Base-by-base conservation (phyloP, 2,797 vertebrate species). In the Sphenodon punctatus region DNA sequence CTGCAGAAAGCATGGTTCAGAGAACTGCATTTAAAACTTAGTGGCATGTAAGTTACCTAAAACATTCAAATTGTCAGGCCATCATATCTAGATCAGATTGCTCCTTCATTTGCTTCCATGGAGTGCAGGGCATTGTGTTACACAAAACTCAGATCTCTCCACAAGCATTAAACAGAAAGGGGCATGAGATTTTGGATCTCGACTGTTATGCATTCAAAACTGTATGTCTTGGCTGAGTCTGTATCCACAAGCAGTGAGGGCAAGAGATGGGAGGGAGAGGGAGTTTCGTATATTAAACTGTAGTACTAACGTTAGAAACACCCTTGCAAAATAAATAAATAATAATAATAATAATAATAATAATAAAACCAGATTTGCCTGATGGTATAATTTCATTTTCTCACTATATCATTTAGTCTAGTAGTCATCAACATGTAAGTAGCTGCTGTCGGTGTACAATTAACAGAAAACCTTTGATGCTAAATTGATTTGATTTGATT, bases 1-100 rank as follows among this genome's bases (percentile, higher is more conserved):
- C 78, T 76, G 85, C 78, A 81, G 78, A 81, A 86, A 76, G 67
- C 38, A 32, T 6, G 69, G 72, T 90, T 82, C 75, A 86, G 86
- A 89, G 48, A 75, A 8, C 43, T 66, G 41, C 68, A 49, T 41
- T 59, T 79, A 67, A 77, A 78, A 55, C 6, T 67, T 81, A 4
- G 41, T 80, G 82, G 84, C 63, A 64, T 77, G 32, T 25, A 61
- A 75, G 60, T 16, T 45, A 70, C 60, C 63, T n/a, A n/a, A 49
- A 36, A 45, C 48, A 36, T 38, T n/a, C 39, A 20, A 56, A 7
- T 68, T 58, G 23, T 45, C 53, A 48, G 63, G 1, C 27, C 56
- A 25, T 58, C 41, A n/a, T 34, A 19, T 58, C 38, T 65, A 58
- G 8, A 49, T 48, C 53, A 38, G 12, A 43, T 51, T 68, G 65